phyloP scores from a whole-genome alignment of 2,888 invertebrate species.

The Corythucha ciliata region DNA sequence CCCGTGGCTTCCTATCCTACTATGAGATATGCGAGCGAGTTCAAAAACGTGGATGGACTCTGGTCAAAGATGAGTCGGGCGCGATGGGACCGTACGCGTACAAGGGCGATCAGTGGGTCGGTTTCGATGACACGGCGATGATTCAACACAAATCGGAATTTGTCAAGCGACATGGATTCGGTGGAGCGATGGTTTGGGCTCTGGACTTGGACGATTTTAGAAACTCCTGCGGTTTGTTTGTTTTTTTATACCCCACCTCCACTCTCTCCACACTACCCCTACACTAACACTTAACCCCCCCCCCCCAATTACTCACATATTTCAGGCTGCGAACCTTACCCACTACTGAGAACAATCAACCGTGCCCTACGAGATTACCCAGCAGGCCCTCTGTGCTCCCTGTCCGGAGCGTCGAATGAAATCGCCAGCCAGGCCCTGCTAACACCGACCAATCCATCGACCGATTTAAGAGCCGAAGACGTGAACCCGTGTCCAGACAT shows the following conservation, averaged over 20 bases:
- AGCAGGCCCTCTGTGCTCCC: conserved; percentile 53
- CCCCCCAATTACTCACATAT: conserved; percentile 43
- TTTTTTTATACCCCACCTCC: neutral
- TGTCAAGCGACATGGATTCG: conserved; percentile 66
- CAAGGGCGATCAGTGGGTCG: conserved; percentile 80
- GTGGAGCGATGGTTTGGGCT: conserved; percentile 85
- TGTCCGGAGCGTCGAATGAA: conserved; percentile 35
- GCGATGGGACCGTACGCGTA: conserved; percentile 83
- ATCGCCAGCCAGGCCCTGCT: neutral
- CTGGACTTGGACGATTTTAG: conserved; percentile 77
- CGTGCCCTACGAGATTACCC: conserved; percentile 62
- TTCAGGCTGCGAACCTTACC: conserved; percentile 73
- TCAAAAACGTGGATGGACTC: conserved; percentile 63
- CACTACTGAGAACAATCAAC: conserved; percentile 69
- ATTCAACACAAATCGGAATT: conserved; percentile 74
- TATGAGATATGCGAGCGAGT: conserved; percentile 82
- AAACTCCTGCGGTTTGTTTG: conserved; percentile 10
- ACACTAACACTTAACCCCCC: neutral
- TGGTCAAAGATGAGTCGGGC: conserved; percentile 65
- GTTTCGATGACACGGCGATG: conserved; percentile 81
- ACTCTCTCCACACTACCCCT: neutral
- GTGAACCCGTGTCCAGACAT: conserved; percentile 23
- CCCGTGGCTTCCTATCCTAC: conserved; percentile 77
- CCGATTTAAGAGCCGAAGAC: neutral
- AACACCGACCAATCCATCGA: neutral